Evolutionary conservation across 1,140 invertebrate species (phyloP).

Genomic region (Eurosta solidaginis): DNA sequence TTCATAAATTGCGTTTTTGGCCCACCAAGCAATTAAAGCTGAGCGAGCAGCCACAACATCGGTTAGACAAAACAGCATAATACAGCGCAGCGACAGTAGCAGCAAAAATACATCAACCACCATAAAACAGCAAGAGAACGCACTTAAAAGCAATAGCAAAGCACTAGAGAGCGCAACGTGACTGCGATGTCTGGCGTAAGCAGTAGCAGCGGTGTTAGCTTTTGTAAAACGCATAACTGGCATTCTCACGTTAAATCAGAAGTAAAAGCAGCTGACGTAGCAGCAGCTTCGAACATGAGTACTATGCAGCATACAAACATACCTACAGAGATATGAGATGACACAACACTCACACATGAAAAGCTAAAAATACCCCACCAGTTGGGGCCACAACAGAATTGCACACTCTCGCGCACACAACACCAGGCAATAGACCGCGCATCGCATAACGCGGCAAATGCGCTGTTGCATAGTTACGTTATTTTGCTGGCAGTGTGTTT

Average conservation of each 20-base stretch:
- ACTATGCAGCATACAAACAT: neutral
- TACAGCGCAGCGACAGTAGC: neutral
- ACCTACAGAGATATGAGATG: neutral
- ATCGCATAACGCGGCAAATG: neutral
- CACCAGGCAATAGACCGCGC: neutral
- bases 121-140: neutral
- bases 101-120: neutral
- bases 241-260: neutral
- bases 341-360: neutral
- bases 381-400: neutral
- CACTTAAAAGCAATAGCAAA: conserved; percentile 1
- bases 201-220: neutral
- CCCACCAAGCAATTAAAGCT: conserved; percentile 46
- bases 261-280: neutral
- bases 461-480: neutral
- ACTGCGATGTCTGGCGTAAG: neutral
- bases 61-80: neutral
- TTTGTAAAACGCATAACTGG: neutral
- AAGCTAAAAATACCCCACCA: conserved; percentile 11
- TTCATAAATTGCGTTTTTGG: conserved; percentile 57
- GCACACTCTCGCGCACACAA: neutral
- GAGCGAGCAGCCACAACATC: neutral
- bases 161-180: neutral
- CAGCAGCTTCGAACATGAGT: neutral
- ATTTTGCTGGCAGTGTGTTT: too few species aligned